These are phyloP conservation scores for Athene noctua DNA, from an alignment of 2,113 vertebrate species.

Conservation along the genomic window DNA sequence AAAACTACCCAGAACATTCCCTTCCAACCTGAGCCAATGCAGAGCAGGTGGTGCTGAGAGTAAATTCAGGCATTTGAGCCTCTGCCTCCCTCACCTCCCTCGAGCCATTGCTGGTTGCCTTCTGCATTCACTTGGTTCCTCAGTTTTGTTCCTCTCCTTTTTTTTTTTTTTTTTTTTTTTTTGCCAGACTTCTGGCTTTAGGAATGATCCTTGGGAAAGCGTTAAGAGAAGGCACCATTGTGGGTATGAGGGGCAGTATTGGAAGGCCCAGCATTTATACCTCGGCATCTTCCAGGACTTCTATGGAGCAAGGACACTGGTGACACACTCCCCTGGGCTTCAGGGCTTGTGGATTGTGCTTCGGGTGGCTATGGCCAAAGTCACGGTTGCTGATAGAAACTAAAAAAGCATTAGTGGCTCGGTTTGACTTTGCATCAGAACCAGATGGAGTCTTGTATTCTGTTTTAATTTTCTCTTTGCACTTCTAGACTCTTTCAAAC, in stretches of 20 bases:
- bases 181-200: background rate
- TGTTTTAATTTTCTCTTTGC: background rate
- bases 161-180: background rate
- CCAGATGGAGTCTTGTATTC: background rate
- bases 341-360: background rate
- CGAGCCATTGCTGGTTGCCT: background rate
- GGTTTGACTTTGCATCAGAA: background rate
- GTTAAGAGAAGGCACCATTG: background rate
- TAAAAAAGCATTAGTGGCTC: background rate
- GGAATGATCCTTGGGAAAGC: background rate
- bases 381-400: background rate
- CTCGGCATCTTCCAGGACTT: background rate
- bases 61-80: background rate
- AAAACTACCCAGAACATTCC: background rate
- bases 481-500: background rate
- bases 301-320: background rate
- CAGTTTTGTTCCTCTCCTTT: background rate
- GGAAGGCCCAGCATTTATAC: background rate
- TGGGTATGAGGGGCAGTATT: background rate
- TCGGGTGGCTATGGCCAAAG: fast-evolving
- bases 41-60: fast-evolving
- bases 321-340: fast-evolving
- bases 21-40: background rate
- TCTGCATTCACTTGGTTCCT: background rate
- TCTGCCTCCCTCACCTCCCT: background rate